Base-by-base conservation (phyloP, 2,113 vertebrate species). In the Nothobranchius furzeri region DNA sequence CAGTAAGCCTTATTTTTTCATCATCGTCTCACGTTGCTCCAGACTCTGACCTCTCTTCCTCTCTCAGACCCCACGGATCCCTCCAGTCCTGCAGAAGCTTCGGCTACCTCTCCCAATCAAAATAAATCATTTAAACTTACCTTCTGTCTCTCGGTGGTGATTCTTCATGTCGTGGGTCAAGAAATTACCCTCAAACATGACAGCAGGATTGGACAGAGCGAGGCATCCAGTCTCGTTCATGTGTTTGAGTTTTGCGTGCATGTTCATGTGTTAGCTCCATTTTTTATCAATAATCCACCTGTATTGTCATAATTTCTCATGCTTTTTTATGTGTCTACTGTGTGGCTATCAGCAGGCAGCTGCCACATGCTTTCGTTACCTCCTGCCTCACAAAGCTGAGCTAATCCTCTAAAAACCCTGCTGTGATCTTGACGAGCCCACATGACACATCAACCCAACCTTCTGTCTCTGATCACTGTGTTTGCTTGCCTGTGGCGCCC, bases 351-450 rank as follows among this genome's bases (percentile, higher is more conserved):
- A 57, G 50, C 70, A 35, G 61, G 54, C 73, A 36, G 5, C 40
- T 20, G 8, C 59, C 50, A 60, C 42, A 61, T 25, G 36, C 55
- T 24, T 52, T 24, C 64, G 61, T 58, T 15, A 61, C 45, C 47
- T 65, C 70, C 55, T 25, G n/a, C 73, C 60, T 56, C 65, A 42
- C 75, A 84, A 58, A 86, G 82, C 57, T 45, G 64, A 74, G 61
- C 70, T 86, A 83, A 87, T 89, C 85, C 82, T 55, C 61, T n/a
- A 15, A 72, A 36, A 64, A 86, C 64, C 87, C 85, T 48, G 85
- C 81, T 90, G 88, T 72, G 84, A 85, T 87, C 78, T 81, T 75
- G 72, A 87, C 50, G 15, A 86, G 57, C 72, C 53, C 57, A 63
- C 59, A 73, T 78, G 76, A 72, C 80, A 77, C 69, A 71, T 79